Evolutionary conservation across 2,888 invertebrate species (phyloP).

Genomic region (Cactoblastis cactorum): DNA sequence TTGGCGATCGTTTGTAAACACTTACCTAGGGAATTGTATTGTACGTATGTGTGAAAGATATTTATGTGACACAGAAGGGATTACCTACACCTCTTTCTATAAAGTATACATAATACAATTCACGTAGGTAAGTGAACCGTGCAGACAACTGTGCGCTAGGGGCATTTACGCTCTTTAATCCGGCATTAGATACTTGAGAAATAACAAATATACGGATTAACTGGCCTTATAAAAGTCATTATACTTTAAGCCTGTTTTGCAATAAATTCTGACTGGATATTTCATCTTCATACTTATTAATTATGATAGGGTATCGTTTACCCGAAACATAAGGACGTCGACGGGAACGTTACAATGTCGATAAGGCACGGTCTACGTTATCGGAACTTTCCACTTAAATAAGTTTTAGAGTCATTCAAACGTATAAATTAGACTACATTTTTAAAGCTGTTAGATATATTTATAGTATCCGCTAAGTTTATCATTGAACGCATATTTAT

Average conservation of each 20-base stretch:
- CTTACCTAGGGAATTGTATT: neutral
- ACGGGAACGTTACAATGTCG: constrained; percentile 39
- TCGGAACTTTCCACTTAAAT: constrained; percentile 45
- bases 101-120: neutral
- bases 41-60: neutral
- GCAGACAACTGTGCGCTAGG: constrained; percentile 29
- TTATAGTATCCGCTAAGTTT: neutral
- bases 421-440: constrained; percentile 27
- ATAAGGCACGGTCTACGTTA: constrained; percentile 57
- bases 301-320: constrained; percentile 41
- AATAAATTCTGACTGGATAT: constrained; percentile 4
- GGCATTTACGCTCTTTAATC: constrained; percentile 31
- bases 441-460: neutral
- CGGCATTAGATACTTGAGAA: constrained; percentile 25
- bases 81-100: neutral
- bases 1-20: neutral
- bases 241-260: neutral
- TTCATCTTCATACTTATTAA: constrained; percentile 26
- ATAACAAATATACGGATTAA: constrained; percentile 22
- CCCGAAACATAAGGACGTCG: constrained; percentile 22
- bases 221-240: neutral
- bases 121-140: constrained; percentile 14
- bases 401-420: constrained; percentile 30
- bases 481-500: constrained; percentile 2
- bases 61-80: neutral